A percentile compares a stretch with the other conserved stretches of the same genome.
These are phyloP conservation scores for Caloenas nicobarica DNA, from an alignment of 2,113 vertebrate species.

Conservation along the genomic window DNA sequence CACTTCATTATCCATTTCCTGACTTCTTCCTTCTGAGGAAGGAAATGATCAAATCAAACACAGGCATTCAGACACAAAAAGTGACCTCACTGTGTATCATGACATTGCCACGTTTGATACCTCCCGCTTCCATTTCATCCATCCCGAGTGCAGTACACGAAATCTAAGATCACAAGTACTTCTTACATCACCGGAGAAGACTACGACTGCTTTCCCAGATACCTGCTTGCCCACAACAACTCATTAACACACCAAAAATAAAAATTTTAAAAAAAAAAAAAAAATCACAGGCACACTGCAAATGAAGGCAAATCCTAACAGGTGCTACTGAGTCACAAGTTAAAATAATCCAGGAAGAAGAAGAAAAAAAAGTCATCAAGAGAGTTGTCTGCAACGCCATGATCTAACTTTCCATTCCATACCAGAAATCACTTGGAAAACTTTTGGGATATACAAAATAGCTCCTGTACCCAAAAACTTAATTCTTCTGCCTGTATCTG, in stretches of 20 bases:
- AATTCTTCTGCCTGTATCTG: neutral
- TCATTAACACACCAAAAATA: neutral
- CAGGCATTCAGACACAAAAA: neutral
- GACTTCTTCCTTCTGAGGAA: neutral
- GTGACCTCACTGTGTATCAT: accelerated
- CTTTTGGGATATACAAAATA: neutral
- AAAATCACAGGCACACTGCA: neutral
- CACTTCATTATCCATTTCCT: neutral
- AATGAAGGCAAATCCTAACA: neutral
- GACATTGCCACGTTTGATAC: neutral
- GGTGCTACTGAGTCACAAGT: neutral
- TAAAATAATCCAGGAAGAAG: neutral
- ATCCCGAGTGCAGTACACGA: neutral
- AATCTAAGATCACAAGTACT: neutral
- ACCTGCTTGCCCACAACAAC: neutral
- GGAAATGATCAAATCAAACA: neutral
- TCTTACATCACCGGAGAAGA: neutral
- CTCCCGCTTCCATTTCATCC: neutral
- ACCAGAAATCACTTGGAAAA: neutral
- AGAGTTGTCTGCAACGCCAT: neutral
- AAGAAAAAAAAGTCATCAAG: neutral
- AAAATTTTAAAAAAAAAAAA: neutral
- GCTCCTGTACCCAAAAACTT: accelerated
- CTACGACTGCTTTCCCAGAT: neutral
- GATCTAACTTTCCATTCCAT: neutral